phyloP scores from a whole-genome alignment of 2,113 vertebrate genomes.

The Catharus bicknelli region DNA sequence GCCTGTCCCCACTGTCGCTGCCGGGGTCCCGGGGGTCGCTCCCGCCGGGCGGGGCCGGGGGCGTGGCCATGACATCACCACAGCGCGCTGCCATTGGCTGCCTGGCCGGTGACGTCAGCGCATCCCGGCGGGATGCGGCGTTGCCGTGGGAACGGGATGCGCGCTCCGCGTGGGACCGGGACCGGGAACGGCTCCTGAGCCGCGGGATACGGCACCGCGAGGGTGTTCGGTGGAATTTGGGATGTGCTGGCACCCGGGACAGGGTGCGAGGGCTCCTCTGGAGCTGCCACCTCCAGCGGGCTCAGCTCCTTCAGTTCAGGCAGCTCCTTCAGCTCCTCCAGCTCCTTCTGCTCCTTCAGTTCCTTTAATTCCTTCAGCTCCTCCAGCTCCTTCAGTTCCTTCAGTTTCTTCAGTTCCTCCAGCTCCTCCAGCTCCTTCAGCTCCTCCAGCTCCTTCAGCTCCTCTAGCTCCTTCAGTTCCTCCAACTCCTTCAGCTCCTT shows the following conservation, averaged over 20 bases:
- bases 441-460: no score
- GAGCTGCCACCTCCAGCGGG: no score
- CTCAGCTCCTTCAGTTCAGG: no score
- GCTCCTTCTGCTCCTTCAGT: no score
- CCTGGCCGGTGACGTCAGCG: constrained; percentile 80
- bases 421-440: no score
- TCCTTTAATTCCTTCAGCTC: no score
- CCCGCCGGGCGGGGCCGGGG: not conserved
- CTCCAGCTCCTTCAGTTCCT: no score
- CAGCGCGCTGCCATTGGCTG: constrained; percentile 80
- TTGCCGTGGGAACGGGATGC: constrained; percentile 80
- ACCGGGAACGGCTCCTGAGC: accelerated
- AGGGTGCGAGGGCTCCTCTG: accelerated
- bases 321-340: no score
- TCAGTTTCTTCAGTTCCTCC: no score
- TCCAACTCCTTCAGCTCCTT: no score
- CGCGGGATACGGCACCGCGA: accelerated
- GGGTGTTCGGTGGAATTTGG: accelerated
- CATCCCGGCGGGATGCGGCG: constrained; percentile 73
- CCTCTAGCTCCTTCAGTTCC: no score
- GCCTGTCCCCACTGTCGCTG: not conserved
- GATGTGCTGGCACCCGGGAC: accelerated
- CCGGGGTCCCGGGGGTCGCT: not conserved
- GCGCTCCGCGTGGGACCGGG: not conserved
- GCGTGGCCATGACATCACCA: constrained; percentile 84